These are phyloP conservation scores for Zaprionus obscuricornis DNA, from an alignment of 2,888 invertebrate species.

Conservation along the genomic window DNA sequence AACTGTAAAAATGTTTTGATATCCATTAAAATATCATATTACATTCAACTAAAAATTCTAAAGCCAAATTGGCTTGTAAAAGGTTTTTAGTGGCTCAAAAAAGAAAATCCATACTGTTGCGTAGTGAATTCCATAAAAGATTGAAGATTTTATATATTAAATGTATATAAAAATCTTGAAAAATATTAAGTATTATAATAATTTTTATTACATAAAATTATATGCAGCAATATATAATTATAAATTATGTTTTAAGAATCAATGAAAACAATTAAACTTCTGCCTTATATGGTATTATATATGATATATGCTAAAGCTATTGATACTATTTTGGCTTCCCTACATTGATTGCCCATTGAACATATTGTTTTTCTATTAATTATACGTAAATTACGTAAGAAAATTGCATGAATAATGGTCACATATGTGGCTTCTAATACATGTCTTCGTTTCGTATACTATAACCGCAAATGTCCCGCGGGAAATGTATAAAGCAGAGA, in stretches of 20 bases:
- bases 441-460: background rate
- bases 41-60: slow-evolving; percentile 44
- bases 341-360: slow-evolving; percentile 56
- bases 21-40: slow-evolving; percentile 81
- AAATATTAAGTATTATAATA: no score
- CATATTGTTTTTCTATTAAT: slow-evolving; percentile 79
- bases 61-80: slow-evolving; percentile 43
- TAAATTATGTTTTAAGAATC: no score
- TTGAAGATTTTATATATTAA: no score
- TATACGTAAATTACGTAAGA: slow-evolving; percentile 52
- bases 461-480: slow-evolving; percentile 61
- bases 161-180: no score
- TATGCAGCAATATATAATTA: no score
- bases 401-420: slow-evolving; percentile 56
- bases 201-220: no score
- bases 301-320: background rate
- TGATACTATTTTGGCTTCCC: slow-evolving; percentile 11
- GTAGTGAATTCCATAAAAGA: no score
- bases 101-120: no score
- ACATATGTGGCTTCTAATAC: slow-evolving; percentile 75
- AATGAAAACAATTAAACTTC: no score
- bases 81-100: slow-evolving; percentile 51
- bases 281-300: no score
- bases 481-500: slow-evolving; percentile 52
- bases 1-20: slow-evolving; percentile 57